Percentiles rank a stretch among this genome's conserved stretches.
Conservation (phyloP, 2,888 invertebrate genomes). For the Saturnia japonica region DNA sequence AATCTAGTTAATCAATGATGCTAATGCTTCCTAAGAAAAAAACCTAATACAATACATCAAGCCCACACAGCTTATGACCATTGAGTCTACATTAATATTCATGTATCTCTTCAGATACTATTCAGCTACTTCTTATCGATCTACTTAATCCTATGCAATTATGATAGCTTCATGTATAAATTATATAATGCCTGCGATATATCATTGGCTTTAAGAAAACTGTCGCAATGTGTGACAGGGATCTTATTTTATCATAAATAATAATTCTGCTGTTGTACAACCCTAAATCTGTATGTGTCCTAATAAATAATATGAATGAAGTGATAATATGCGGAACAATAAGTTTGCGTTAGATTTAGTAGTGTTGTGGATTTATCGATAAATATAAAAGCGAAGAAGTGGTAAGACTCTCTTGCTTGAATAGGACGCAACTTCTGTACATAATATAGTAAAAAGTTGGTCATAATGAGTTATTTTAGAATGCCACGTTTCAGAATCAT, state of each 20-base stretch:
- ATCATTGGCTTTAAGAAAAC: conserved; percentile 45
- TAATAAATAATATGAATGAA: conserved; percentile 64
- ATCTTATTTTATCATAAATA: conserved; percentile 53
- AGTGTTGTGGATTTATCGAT: conserved; percentile 36
- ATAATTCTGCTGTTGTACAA: conserved; percentile 55
- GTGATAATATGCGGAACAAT: conserved; percentile 67
- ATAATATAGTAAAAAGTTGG: not conserved
- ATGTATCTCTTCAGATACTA: not conserved
- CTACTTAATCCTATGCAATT: conserved; percentile 15
- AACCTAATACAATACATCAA: not conserved
- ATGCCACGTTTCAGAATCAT: not conserved
- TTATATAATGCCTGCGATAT: conserved; percentile 35
- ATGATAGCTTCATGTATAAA: conserved; percentile 15
- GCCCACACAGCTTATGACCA: not conserved
- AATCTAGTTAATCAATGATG: not conserved
- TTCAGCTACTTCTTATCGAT: not conserved
- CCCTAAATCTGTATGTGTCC: conserved; percentile 63
- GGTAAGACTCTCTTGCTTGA: not conserved
- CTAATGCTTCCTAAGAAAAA: not conserved
- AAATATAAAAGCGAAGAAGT: not conserved
- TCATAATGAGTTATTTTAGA: not conserved
- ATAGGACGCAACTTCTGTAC: not conserved
- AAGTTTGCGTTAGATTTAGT: conserved; percentile 12
- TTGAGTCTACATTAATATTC: not conserved
- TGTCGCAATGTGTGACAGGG: conserved; percentile 48